A percentile compares a stretch with the other conserved stretches of the same genome.
Conservation (phyloP, 2,888 invertebrate genomes). For the Drosophila nr. perissopoda region DNA sequence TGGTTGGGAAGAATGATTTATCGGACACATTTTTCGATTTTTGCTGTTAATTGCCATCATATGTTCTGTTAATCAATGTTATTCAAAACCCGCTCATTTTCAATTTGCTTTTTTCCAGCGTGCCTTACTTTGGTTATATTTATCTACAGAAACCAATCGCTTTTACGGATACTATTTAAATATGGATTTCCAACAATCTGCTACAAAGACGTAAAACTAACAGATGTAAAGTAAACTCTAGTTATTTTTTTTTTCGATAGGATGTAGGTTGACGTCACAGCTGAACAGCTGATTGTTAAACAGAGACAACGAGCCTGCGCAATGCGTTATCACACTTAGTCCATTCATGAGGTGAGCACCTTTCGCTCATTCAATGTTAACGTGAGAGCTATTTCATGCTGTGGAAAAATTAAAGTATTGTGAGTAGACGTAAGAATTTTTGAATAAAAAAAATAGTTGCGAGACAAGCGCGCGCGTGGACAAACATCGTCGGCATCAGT, state of each 20-base stretch:
- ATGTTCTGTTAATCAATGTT: conserved; percentile 1
- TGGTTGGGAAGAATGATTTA: not conserved
- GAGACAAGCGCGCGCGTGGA: conserved; percentile 54
- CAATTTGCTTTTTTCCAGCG: not conserved
- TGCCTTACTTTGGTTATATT: not conserved
- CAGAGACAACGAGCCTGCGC: conserved; percentile 8
- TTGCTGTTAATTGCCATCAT: not conserved
- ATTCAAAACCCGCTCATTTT: not conserved
- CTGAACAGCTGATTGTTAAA: conserved; percentile 5
- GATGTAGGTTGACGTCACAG: conserved; percentile 8
- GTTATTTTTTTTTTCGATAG: not conserved
- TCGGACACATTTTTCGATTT: not conserved
- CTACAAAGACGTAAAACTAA: too few relatives aligned
- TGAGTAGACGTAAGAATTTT: conserved; percentile 42
- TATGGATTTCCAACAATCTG: not conserved
- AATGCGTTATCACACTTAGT: conserved; percentile 1
- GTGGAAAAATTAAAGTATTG: conserved; percentile 26
- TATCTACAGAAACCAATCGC: too few relatives aligned
- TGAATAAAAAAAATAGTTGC: conserved; percentile 45
- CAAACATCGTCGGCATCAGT: conserved; percentile 50
- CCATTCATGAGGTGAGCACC: conserved; percentile 5
- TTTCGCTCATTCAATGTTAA: conserved; percentile 14
- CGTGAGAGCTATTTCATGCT: conserved; percentile 20
- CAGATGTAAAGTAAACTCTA: not conserved
- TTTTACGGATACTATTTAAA: not conserved